Base-by-base conservation (phyloP, 2,888 invertebrate genomes). In the Phaedon cochleariae region DNA sequence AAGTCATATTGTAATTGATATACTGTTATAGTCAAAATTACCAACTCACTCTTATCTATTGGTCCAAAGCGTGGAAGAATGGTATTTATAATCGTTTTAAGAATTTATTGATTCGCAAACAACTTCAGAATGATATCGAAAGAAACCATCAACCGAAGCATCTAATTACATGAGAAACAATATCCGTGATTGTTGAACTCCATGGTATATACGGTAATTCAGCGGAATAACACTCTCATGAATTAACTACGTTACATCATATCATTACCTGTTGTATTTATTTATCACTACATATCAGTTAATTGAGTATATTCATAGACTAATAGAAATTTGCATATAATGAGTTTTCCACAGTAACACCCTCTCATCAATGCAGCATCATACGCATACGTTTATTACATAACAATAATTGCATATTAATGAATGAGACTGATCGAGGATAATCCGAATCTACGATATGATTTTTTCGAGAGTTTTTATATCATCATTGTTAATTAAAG, bases 401-500 rank as follows among this genome's bases (percentile, higher is more conserved):
- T 55, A 37, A 55, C 37, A 2, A 26, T 41, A 37, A 41, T 55
- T 41, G 22, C 41, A 15, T n/a, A 41, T 55, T 55, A 20, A 55
- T 55, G 53, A 31, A 54, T 55, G 17, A 41, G n/a, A 18, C 52
- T 52, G 31, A 17, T 20, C 20, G 12, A 18, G 20, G 20, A 41
- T n/a, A 41, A 55, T 55, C 9, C 3, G 55, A 62, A 57, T 59
- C 22, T 59, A 41, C 53, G 22, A 62, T 57, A 57, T 46, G 57
- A 52, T 46, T 65, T 41, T 65, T 65, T 65, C 62, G 62, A 62
- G 62, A 53, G 48, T 67, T 65, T 55, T 48, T 57, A 69, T 67
- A 66, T 69, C 60, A 54, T 57, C 61, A 58, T 41, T 37, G 26
- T 45, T 34, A 52, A 65, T 65, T 68, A 65, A 64, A 63, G 60